phyloP scores from a whole-genome alignment of 2,888 invertebrate species.

The Eustalomyia histrio region DNA sequence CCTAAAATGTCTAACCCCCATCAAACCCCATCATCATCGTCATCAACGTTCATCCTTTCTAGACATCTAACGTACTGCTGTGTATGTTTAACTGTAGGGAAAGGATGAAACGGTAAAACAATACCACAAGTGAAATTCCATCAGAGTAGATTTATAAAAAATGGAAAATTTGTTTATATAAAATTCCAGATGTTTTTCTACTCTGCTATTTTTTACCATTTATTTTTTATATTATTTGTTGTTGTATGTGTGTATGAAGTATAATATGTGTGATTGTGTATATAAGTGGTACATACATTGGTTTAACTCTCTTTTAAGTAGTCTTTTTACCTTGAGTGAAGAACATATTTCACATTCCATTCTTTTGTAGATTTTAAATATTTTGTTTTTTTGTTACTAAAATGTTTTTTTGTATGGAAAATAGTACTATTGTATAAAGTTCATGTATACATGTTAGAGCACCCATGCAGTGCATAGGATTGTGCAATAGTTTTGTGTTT shows the following conservation, averaged over 20 bases:
- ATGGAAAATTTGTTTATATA: slow-evolving; percentile 54
- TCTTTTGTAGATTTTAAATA: slow-evolving; percentile 60
- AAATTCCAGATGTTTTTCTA: slow-evolving; percentile 61
- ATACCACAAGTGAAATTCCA: slow-evolving; percentile 65
- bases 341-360: slow-evolving; percentile 58
- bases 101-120: slow-evolving; percentile 51
- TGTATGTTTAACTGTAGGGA: not conserved
- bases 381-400: slow-evolving; percentile 42
- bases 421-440: slow-evolving; percentile 5
- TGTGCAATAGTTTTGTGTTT: too few species aligned
- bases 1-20: slow-evolving; percentile 51
- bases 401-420: slow-evolving; percentile 13
- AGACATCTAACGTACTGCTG: not conserved
- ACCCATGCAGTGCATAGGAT: too few species aligned
- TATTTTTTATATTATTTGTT: slow-evolving; percentile 11
- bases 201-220: slow-evolving; percentile 34
- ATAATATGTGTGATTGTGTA: not conserved
- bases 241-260: not conserved
- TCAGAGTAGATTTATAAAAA: slow-evolving; percentile 59
- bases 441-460: too few species aligned
- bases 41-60: slow-evolving; percentile 16
- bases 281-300: slow-evolving; percentile 7
- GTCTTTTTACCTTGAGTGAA: slow-evolving; percentile 54
- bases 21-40: slow-evolving; percentile 28
- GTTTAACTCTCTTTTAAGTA: slow-evolving; percentile 23